A percentile compares a stretch with the other conserved stretches of the same genome.
These are phyloP conservation scores for Orthonychiurus folsomi DNA, from an alignment of 2,888 invertebrate species.

Conservation along the genomic window DNA sequence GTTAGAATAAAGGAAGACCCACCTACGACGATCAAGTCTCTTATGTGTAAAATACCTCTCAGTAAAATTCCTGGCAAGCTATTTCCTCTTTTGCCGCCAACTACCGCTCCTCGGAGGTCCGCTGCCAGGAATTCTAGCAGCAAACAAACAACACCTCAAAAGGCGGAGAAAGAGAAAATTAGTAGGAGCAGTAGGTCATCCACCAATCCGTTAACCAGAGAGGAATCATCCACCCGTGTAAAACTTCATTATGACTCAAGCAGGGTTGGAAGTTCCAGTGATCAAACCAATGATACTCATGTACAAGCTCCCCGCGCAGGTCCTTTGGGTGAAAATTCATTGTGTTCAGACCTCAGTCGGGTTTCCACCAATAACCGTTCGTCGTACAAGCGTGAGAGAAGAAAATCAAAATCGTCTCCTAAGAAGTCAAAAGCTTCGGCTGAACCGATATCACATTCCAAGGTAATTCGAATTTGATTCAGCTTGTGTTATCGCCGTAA, in stretches of 20 bases:
- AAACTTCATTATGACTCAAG: slow-evolving; percentile 33
- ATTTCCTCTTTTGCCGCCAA: slow-evolving; percentile 18
- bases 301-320: background rate
- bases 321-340: background rate
- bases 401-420: background rate
- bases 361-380: background rate
- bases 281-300: slow-evolving; percentile 28
- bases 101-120: background rate
- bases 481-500: too few relatives aligned
- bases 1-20: slow-evolving; percentile 2
- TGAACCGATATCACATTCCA: background rate
- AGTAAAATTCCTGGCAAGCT: slow-evolving; percentile 26
- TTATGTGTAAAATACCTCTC: slow-evolving; percentile 32
- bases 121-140: slow-evolving; percentile 13
- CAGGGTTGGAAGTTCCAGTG: slow-evolving; percentile 39
- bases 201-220: slow-evolving; percentile 2
- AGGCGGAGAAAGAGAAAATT: slow-evolving; percentile 16
- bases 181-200: slow-evolving; percentile 14
- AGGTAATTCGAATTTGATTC: too few relatives aligned
- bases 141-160: slow-evolving; percentile 17
- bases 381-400: background rate
- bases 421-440: slow-evolving; percentile 5
- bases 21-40: slow-evolving; percentile 10
- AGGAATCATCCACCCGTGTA: slow-evolving; percentile 22
- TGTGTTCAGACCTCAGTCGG: background rate